Evolutionary conservation across 1,140 invertebrate species (phyloP).

Genomic region (Pteromalus puparum): DNA sequence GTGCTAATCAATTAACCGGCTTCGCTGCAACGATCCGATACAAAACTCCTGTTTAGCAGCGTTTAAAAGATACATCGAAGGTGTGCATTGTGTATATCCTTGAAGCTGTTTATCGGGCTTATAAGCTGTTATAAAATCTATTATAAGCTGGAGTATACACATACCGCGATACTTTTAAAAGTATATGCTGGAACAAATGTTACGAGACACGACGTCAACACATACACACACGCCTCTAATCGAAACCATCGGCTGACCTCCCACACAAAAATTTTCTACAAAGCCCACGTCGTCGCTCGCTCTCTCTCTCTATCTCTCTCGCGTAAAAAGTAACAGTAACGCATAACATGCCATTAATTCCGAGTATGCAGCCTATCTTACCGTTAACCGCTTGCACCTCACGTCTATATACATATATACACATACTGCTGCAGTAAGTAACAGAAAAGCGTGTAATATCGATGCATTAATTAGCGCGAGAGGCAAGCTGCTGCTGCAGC

Average conservation of each 20-base stretch:
- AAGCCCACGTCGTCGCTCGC: not conserved
- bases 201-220: too few relatives aligned
- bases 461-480: slow-evolving; percentile 48
- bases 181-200: not conserved
- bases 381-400: not conserved
- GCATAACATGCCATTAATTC: slow-evolving; percentile 29
- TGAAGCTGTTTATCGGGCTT: not conserved
- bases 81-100: not conserved
- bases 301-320: not conserved
- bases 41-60: too few relatives aligned
- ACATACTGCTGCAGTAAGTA: not conserved
- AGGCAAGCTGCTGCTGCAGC: not conserved
- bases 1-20: too few relatives aligned
- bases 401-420: not conserved
- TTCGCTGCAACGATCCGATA: too few relatives aligned
- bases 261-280: not conserved
- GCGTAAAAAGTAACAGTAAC: slow-evolving; percentile 30
- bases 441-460: slow-evolving; percentile 41
- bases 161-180: not conserved
- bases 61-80: not conserved
- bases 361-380: not conserved
- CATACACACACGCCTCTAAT: too few relatives aligned
- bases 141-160: too few relatives aligned
- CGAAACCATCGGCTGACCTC: not conserved
- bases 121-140: too few relatives aligned